phyloP scores from a whole-genome alignment of 1,140 invertebrate genomes.

The Octopus sinensis region DNA sequence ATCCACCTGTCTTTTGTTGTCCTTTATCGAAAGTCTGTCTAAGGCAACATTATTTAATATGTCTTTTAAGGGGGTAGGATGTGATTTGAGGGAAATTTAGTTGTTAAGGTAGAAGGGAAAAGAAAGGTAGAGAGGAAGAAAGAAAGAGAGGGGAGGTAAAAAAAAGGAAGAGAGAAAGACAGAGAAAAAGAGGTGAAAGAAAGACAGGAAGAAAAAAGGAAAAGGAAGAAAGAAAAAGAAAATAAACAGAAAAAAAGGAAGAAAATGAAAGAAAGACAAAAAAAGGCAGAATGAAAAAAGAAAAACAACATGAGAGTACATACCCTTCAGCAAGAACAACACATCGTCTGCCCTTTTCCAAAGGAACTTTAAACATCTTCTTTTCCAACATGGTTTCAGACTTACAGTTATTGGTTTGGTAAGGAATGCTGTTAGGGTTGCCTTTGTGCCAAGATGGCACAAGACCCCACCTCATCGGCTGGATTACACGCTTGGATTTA shows the following conservation, averaged over 20 bases:
- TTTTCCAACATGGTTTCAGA: conserved; percentile 70
- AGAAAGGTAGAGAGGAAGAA: conserved; percentile 10
- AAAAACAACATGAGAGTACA: conserved; percentile 14
- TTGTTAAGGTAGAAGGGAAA: background rate
- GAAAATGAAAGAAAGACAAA: conserved; percentile 20
- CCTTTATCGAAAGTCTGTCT: too few species aligned
- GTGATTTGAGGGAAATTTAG: background rate
- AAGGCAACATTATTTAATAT: too few species aligned
- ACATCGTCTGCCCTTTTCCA: conserved; percentile 71
- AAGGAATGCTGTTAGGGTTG: conserved; percentile 66
- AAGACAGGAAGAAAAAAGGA: conserved; percentile 16
- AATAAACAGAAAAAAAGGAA: conserved; percentile 4
- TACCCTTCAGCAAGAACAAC: conserved; percentile 74
- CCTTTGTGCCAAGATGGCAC: conserved; percentile 79
- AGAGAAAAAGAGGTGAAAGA: conserved; percentile 23
- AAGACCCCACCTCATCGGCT: conserved; percentile 70
- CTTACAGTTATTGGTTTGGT: conserved; percentile 79
- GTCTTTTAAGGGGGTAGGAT: too few species aligned
- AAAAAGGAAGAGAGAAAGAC: conserved; percentile 17
- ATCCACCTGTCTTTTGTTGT: too few species aligned
- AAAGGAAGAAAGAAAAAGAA: conserved; percentile 12
- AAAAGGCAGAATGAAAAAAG: background rate
- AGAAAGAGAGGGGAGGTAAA: conserved; percentile 14
- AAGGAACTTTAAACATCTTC: conserved; percentile 67
- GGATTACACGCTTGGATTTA: conserved; percentile 39